Conservation (phyloP, 2,113 vertebrate species). For the Noturus placidus region DNA sequence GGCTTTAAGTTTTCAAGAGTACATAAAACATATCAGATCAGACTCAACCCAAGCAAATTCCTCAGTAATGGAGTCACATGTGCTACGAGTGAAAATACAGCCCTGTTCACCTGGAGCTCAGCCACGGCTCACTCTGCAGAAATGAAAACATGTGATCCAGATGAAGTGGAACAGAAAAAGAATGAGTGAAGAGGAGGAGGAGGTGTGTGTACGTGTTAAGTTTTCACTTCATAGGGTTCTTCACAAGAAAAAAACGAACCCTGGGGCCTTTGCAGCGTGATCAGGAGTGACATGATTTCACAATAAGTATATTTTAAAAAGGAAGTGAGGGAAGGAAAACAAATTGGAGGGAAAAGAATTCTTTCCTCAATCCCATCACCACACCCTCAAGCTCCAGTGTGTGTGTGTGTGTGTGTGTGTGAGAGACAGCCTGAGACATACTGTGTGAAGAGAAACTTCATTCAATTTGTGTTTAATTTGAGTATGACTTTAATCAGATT, state of each 20-base stretch:
- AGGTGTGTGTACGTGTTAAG: not conserved
- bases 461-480: too few species aligned
- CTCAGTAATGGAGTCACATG: not conserved
- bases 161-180: slow-evolving; percentile 9
- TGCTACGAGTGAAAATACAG: not conserved
- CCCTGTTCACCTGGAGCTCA: slow-evolving; percentile 30
- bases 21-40: not conserved
- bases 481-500: too few species aligned
- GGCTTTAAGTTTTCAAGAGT: not conserved
- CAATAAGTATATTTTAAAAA: slow-evolving; percentile 47
- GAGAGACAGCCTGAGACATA: not conserved
- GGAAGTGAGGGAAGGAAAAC: not conserved
- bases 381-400: slow-evolving; percentile 34
- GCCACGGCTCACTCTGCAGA: slow-evolving; percentile 38
- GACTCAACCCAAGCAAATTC: not conserved
- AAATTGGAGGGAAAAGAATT: too few species aligned
- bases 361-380: slow-evolving; percentile 50
- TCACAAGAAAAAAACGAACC: not conserved
- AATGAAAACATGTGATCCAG: slow-evolving; percentile 29
- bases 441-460: not conserved
- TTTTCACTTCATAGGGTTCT: not conserved
- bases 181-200: not conserved
- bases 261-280: slow-evolving; percentile 26
- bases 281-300: slow-evolving; percentile 54
- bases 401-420: not conserved